Evolutionary conservation across 2,888 invertebrate genomes (phyloP).

Genomic region (Eupithecia exiguata): DNA sequence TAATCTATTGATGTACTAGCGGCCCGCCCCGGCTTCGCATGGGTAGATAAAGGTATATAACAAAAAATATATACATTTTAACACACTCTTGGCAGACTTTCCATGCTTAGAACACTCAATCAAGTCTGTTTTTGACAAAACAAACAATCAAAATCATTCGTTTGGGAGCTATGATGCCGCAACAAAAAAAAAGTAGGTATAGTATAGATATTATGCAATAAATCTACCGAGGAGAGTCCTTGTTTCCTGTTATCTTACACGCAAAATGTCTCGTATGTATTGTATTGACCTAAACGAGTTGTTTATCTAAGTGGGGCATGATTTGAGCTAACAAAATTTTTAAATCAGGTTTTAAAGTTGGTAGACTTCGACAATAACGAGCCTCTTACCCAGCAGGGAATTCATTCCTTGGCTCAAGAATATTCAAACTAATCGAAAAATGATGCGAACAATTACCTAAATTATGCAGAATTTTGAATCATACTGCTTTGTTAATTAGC

Average conservation of each 20-base stretch:
- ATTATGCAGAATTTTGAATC: background rate
- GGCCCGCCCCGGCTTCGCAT: too few relatives aligned
- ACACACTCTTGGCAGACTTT: too few relatives aligned
- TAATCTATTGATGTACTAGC: too few relatives aligned
- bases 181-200: too few relatives aligned
- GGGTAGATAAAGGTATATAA: too few relatives aligned
- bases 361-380: background rate
- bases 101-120: too few relatives aligned
- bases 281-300: background rate
- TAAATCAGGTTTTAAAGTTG: background rate
- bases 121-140: too few relatives aligned
- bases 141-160: too few relatives aligned
- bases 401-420: constrained; percentile 10
- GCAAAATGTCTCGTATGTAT: background rate
- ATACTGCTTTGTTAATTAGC: constrained; percentile 5
- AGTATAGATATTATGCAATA: background rate
- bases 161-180: too few relatives aligned
- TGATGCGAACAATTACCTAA: constrained; percentile 30
- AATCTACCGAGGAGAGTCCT: background rate
- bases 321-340: background rate
- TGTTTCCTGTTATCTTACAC: background rate
- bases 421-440: constrained; percentile 40
- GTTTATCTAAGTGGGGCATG: background rate
- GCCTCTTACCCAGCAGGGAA: background rate
- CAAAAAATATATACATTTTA: too few relatives aligned